Percentiles rank a stretch among this genome's conserved stretches.
These are phyloP conservation scores for Chrysoperla carnea DNA, from an alignment of 1,140 invertebrate species.

Conservation along the genomic window DNA sequence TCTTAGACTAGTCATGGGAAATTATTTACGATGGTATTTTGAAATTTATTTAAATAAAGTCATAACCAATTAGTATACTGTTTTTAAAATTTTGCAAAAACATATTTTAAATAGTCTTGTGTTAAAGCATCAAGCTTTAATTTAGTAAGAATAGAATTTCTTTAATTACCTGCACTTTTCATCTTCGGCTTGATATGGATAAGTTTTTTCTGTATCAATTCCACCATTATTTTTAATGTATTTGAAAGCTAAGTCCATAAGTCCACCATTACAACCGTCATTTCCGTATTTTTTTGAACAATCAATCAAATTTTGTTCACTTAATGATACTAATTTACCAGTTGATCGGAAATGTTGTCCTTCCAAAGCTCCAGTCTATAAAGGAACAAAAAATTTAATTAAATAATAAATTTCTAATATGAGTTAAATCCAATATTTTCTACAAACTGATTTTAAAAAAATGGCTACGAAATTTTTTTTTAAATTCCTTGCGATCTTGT, in stretches of 20 bases:
- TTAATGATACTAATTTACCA: slow-evolving; percentile 73
- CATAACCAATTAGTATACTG: no score
- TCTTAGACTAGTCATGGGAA: background rate
- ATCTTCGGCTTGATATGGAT: slow-evolving; percentile 71
- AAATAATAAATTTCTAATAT: slow-evolving; percentile 2
- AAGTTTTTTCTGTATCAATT: slow-evolving; percentile 83
- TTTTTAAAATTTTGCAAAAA: no score
- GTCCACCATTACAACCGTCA: slow-evolving; percentile 87
- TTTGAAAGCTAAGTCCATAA: slow-evolving; percentile 85
- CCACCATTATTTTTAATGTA: slow-evolving; percentile 81
- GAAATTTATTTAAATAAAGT: no score
- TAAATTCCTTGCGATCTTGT: no score
- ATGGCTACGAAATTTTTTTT: no score
- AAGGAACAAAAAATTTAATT: slow-evolving; percentile 10
- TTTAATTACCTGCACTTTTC: slow-evolving; percentile 35
- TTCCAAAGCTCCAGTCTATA: slow-evolving; percentile 82
- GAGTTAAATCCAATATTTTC: background rate
- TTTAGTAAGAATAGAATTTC: no score
- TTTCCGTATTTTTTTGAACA: slow-evolving; percentile 84
- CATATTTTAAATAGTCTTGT: no score
- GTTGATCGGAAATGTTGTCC: slow-evolving; percentile 84
- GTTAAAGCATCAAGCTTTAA: no score
- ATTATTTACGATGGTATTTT: background rate
- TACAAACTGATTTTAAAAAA: background rate
- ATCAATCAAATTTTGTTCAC: slow-evolving; percentile 95